Evolutionary conservation across 2,113 vertebrate species (phyloP).

Genomic region (Siphamia tubifer): DNA sequence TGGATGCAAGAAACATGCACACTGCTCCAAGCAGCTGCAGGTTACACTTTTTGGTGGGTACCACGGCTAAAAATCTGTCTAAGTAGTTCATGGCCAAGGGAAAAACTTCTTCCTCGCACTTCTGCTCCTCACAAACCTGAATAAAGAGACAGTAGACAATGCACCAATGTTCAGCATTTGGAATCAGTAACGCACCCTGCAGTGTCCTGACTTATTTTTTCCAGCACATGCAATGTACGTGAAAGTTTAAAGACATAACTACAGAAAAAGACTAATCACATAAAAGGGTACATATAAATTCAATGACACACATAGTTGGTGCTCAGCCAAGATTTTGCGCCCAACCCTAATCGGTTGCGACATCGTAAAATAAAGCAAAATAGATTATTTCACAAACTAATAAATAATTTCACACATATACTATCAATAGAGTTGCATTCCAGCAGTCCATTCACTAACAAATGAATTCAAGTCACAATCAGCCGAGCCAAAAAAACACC

Average conservation of each 20-base stretch:
- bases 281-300: constrained; percentile 59
- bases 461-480: constrained; percentile 89
- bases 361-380: constrained; percentile 60
- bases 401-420: constrained; percentile 52
- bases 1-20: constrained; percentile 98
- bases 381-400: constrained; percentile 47
- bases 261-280: constrained; percentile 48
- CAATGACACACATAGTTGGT: constrained; percentile 70
- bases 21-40: constrained; percentile 95
- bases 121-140: constrained; percentile 97
- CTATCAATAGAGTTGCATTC: constrained; percentile 80
- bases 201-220: not conserved
- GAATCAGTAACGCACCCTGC: constrained; percentile 12
- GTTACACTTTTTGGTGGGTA: constrained; percentile 92
- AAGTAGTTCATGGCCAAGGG: constrained; percentile 98
- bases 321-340: constrained; percentile 65
- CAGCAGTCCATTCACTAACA: constrained; percentile 82
- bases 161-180: constrained; percentile 40
- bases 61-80: constrained; percentile 95
- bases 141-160: constrained; percentile 52
- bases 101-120: constrained; percentile 97
- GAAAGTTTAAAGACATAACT: constrained; percentile 40
- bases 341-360: constrained; percentile 65
- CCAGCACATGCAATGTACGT: constrained; percentile 1
- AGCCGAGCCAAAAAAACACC: constrained; percentile 78